phyloP scores from a whole-genome alignment of 2,888 invertebrate genomes.

The Phlogophora meticulosa region DNA sequence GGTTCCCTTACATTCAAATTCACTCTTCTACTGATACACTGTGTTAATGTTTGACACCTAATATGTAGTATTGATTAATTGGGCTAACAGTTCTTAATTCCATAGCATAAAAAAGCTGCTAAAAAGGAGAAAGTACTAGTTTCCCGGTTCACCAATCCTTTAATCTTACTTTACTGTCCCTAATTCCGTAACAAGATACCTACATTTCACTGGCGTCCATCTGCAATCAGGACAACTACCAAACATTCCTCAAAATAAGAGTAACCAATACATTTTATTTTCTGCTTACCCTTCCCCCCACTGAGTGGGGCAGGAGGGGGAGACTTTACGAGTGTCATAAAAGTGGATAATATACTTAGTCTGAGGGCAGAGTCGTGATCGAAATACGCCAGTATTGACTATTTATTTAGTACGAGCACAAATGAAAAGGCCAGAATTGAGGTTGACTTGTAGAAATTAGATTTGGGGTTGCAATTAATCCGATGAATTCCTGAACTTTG shows the following conservation, averaged over 20 bases:
- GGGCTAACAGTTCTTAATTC: too few relatives aligned
- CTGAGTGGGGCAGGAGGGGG: slow-evolving; percentile 38
- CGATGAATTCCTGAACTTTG: not conserved
- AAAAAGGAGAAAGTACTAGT: too few relatives aligned
- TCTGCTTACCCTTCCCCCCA: slow-evolving; percentile 38
- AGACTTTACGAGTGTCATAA: slow-evolving; percentile 77
- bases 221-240: slow-evolving; percentile 38
- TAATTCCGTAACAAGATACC: slow-evolving; percentile 21
- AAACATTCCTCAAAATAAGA: slow-evolving; percentile 54
- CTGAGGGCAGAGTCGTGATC: slow-evolving; percentile 65
- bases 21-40: too few relatives aligned
- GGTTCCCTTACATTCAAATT: too few relatives aligned
- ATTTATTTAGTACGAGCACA: slow-evolving; percentile 57
- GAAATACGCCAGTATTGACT: slow-evolving; percentile 60
- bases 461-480: slow-evolving; percentile 28
- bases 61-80: too few relatives aligned
- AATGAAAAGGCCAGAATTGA: slow-evolving; percentile 55
- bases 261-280: slow-evolving; percentile 66
- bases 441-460: slow-evolving; percentile 7
- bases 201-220: slow-evolving; percentile 21
- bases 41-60: too few relatives aligned
- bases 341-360: slow-evolving; percentile 78
- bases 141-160: too few relatives aligned
- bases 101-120: not conserved
- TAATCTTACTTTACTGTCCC: too few relatives aligned